Evolutionary conservation across 1,140 invertebrate species (phyloP), one percentile per base, ranked within the genome.

Genomic region (Aricia agestis): DNA sequence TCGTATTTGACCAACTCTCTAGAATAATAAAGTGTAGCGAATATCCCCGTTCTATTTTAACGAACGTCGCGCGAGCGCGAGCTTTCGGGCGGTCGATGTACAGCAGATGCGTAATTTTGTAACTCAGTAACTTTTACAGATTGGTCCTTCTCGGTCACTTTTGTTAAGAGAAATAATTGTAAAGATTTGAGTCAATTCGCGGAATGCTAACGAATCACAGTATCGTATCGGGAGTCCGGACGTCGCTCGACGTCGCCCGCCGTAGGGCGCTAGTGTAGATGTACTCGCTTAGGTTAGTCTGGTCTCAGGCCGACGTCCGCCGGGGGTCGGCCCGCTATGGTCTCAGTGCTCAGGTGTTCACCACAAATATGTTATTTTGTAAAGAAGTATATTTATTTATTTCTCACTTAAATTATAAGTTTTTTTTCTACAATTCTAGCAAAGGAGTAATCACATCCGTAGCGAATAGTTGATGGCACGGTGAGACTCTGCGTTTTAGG

Each of bases 301-400:
- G 17, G 74, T 73, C 58, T 36, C 57, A 61, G 59, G 71, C 69
- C 52, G 67, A 67, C 65, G 45, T 72, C 69, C 18, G 71, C 17
- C 31, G 65, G 65, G 70, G 70, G 77, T 73, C 74, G 76, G 66
- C 72, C 68, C 78, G 75, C 70, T 70, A 73, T 71, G 84, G 76
- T 87, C 83, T 84, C 82, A 80, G 77, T 81, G 82, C 83, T 86
- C 83, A 83, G 79, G 86, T 89, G 85, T 88, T 89, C 86, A 87
- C 81, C 79, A 82, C 76, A 75, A 82, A 83, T 83, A 84, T 87
- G 82, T 85, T 84, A 89, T 89, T 91, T 89, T 91, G 85, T 91
- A 91, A 87, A 89, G 89, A 89, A 80, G 82, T 82, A 84, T 90
- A 91, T 91, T 91, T 90, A 89, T 91, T 91, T 89, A 90, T 89